phyloP scores from a whole-genome alignment of 2,113 vertebrate genomes.

The Melanocharis versteri region DNA sequence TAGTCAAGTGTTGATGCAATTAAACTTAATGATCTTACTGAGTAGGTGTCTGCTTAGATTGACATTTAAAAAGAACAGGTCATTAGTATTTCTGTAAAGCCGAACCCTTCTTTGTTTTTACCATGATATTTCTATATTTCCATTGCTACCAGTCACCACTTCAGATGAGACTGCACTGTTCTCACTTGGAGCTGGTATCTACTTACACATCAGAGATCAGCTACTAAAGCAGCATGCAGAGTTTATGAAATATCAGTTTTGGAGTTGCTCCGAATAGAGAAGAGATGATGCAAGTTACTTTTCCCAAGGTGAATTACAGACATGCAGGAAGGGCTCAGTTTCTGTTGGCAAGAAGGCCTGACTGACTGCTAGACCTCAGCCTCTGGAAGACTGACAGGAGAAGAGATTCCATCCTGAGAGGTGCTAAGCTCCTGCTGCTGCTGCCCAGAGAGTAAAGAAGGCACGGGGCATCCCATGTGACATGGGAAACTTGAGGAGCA shows the following conservation, averaged over 20 bases:
- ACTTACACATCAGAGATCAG: neutral
- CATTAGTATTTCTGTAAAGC: neutral
- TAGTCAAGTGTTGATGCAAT: neutral
- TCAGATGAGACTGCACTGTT: neutral
- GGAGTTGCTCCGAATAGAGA: neutral
- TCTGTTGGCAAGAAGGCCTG: neutral
- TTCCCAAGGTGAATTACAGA: neutral
- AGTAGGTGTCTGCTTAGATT: neutral
- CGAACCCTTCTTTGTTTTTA: neutral
- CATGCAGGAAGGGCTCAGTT: neutral
- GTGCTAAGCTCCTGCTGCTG: neutral
- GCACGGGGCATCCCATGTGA: neutral
- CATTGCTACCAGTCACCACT: neutral
- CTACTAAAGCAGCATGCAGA: neutral
- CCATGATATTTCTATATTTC: neutral
- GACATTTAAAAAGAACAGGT: neutral
- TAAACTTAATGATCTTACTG: neutral
- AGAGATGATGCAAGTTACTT: neutral
- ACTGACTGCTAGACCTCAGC: neutral
- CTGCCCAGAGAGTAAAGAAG: neutral
- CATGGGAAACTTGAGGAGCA: neutral
- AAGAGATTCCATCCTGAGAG: neutral
- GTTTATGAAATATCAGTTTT: neutral
- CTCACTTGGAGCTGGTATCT: neutral
- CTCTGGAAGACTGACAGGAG: neutral